phyloP scores from a whole-genome alignment of 1,140 invertebrate genomes.

The Drosophila ananassae region DNA sequence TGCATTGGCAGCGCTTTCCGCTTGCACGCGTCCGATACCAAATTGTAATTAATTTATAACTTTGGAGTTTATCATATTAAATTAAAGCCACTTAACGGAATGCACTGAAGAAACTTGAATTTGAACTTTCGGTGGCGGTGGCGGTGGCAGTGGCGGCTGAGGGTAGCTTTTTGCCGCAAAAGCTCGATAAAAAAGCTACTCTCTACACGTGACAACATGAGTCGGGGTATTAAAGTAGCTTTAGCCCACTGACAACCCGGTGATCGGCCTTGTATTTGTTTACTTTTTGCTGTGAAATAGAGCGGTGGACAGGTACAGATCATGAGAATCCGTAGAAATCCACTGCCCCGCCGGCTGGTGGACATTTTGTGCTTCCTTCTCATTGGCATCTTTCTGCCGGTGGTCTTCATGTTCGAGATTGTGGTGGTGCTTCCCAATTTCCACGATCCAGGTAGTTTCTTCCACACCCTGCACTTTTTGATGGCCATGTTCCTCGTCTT shows the following conservation, averaged over 20 bases:
- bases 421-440: conserved; percentile 88
- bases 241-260: background rate
- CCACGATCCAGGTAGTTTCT: conserved; percentile 82
- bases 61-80: conserved; percentile 39
- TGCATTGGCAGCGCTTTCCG: conserved; percentile 25
- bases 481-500: conserved; percentile 86
- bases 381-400: conserved; percentile 69
- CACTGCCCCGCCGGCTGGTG: conserved; percentile 64
- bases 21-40: conserved; percentile 25
- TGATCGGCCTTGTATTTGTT: conserved; percentile 30
- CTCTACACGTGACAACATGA: conserved; percentile 53
- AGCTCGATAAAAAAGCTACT: conserved; percentile 53
- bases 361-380: conserved; percentile 68
- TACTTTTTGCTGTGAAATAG: background rate
- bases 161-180: conserved; percentile 14
- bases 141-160: background rate
- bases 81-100: conserved; percentile 7
- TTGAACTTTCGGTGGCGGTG: conserved; percentile 12
- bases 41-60: conserved; percentile 21
- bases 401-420: conserved; percentile 85
- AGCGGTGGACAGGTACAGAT: background rate
- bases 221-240: background rate
- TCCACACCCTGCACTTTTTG: conserved; percentile 84
- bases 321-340: conserved; percentile 64
- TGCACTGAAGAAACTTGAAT: conserved; percentile 3